Base-by-base conservation (phyloP, 2,888 invertebrate species). In the Netelia melanura region DNA sequence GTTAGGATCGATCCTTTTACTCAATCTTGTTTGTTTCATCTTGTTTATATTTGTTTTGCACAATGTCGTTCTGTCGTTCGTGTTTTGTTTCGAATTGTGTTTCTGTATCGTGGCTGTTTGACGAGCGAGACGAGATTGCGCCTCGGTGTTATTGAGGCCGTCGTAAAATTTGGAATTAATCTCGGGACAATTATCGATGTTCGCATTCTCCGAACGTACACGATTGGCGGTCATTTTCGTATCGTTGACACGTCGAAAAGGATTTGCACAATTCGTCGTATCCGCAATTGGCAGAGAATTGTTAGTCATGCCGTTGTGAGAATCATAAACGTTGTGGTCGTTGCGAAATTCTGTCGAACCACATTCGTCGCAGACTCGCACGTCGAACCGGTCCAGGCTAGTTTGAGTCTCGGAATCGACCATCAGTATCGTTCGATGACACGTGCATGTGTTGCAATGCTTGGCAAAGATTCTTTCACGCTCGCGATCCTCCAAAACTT, bases 401-500 rank as follows among this genome's bases (percentile, higher is more conserved):
- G 93, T 93, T 86, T 94, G 93, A 0, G 91, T 91, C 82, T 93
- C 93, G 0, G 90, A 89, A 58, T 94, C 92, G 0, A 92, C 87
- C 87, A 90, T 92, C 17, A 93, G 84, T 72, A 94, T 90, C 56
- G 90, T 92, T 70, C 91, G 91, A 71, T 93, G 92, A 92, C 98
- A 98, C 62, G 96, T 96, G 90, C 98, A 98, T 1, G 97, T 97
- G 90, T 97, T 97, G 94, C 98, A 98, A 91, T 98, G 98, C 93
- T 97, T 97, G 1, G 96, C 95, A 74, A 96, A 96, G 78, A 97
- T 96, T 87, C 96, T 94, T 89, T 98, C 98, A 84, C 97, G 96
- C 89, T 98, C 98, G 84, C 97, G 95, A 91, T 98, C 98, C 94
- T 98, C 97, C 44, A 98, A 95, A 85, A 98, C 97, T 95, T 98